Evolutionary conservation across 2,888 invertebrate species (phyloP), one percentile per base, ranked within the genome.

Genomic region (Neria commutata): DNA sequence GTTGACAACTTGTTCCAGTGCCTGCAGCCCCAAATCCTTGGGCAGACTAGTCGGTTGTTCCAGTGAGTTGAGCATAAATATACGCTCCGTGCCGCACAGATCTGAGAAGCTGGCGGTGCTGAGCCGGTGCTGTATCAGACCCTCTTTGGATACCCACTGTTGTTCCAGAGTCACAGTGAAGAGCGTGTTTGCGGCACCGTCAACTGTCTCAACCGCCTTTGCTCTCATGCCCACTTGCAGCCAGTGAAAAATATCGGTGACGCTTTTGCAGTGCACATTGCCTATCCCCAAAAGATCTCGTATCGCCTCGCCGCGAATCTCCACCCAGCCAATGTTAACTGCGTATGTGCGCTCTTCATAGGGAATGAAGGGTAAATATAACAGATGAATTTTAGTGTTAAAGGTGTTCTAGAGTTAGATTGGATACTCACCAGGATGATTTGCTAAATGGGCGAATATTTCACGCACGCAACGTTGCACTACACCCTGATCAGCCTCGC

Each of bases 91-190:
- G n/a, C 85, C 84, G 29, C 83, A 87, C 24, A 91, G 81, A 74
- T 90, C 90, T 72, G 89, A 88, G 77, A 91, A 91, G 74, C 89
- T 89, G 1, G 89, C 89, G 34, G 90, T 90, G 0, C 91, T 90
- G 70, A 89, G 83, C 66, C 88, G 85, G 72, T 90, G 89, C 69
- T 90, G 89, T 2, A 90, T 83, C 17, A 87, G 83, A 21, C 88
- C 87, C 72, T 89, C 88, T 23, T 87, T 84, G 3, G 85, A 85
- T 4, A 89, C 84, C 89, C 89, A 90, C 67, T 89, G 88, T 72
- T 91, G 91, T 73, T 91, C 89, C 67, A 91, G 83, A 40, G 89
- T 89, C 0, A 91, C 83, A 2, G 90, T 90, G 66, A 91, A 90
- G 1, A 91, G 84, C 5, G 88, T 87, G 6, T 33, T 63, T 21